Evolutionary conservation across 2,113 vertebrate species (phyloP), one percentile per base, ranked within the genome.

Genomic region (Rhombomys opimus): DNA sequence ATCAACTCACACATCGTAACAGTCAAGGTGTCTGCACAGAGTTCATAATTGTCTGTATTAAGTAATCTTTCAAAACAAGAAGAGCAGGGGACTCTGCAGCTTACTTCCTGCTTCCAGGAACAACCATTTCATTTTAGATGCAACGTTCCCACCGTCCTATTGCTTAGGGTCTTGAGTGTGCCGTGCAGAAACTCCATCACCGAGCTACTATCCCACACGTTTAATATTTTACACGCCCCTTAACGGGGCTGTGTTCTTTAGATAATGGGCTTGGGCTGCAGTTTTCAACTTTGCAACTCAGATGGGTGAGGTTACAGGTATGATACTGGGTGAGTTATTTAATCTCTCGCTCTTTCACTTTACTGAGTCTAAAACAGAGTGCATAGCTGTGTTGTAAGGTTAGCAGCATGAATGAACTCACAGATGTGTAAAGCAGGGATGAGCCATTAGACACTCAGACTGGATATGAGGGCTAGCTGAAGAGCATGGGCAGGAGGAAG

Each of bases 1-100:
- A 81, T 59, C 65, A 91, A 68, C 38, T 65, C 38, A 80, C 1
- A 94, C 59, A 93, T 50, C 92, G 90, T 89, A 96, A 78, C 4
- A 67, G 54, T 72, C 65, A 46, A 73, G 81, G 15, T 13, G 78
- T 76, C 68, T 95, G 54, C 17, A 72, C 67, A 72, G 5, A 14
- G 85, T 30, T 94, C 89, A 81, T 54, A 54, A 27, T 88, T 77
- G 76, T n/a, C 78, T 76, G 76, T 27, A 35, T 90, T 52, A 89
- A 94, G 75, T 77, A 84, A 54, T 25, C 35, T 95, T 94, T 89
- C 52, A 23, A 52, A 95, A 65, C 14, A 14, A 32, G 27, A 78
- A 91, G 13, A 63, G 32, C 4, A 35, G 50, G 87, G 65, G 81
- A 17, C 59, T 73, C 23, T 72, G 50, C 7, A 25, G 12, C 88